Conservation (phyloP, 2,888 invertebrate genomes). For the Pecten maximus region DNA sequence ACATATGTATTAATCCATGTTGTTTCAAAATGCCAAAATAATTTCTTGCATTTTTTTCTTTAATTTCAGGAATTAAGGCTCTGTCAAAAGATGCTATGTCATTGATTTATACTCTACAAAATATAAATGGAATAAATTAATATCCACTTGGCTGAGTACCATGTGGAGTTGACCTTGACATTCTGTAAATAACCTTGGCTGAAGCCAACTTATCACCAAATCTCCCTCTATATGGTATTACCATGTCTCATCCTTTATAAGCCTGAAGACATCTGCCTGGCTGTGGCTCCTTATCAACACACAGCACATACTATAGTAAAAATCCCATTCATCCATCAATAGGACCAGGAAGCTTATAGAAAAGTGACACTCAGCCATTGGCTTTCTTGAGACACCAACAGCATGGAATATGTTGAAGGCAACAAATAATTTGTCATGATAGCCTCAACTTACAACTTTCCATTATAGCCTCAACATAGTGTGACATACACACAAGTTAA, state of each 20-base stretch:
- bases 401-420: not conserved
- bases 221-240: not conserved
- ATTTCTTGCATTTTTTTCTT: not conserved
- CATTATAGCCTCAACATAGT: no score
- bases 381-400: no score
- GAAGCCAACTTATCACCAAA: not conserved
- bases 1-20: not conserved
- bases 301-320: not conserved
- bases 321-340: not conserved
- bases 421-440: no score
- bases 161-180: not conserved
- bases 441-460: no score
- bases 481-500: no score
- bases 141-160: not conserved
- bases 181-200: not conserved
- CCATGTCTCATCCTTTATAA: not conserved
- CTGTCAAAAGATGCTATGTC: not conserved
- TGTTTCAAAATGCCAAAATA: not conserved
- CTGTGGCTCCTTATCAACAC: not conserved
- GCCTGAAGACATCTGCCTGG: conserved; percentile 17
- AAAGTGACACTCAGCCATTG: not conserved
- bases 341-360: not conserved
- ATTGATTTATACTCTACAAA: not conserved
- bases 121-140: not conserved
- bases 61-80: not conserved